A percentile compares a stretch with the other conserved stretches of the same genome.
Evolutionary conservation across 2,797 vertebrate species (phyloP).

Genomic region (Bothrops alternatus): DNA sequence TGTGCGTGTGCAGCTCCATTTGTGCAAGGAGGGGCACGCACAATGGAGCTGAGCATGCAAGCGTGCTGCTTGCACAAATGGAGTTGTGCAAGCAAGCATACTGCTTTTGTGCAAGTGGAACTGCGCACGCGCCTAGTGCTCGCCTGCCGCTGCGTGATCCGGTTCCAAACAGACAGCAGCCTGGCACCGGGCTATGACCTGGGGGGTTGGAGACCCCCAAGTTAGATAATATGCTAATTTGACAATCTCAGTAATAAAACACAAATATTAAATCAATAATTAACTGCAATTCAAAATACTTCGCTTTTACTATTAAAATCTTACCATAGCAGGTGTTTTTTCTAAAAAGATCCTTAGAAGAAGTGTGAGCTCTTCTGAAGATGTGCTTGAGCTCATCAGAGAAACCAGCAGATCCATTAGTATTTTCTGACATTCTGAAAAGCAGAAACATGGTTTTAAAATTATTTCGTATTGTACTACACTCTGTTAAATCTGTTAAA

Average conservation of each 20-base stretch:
- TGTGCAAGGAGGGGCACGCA: too few relatives aligned
- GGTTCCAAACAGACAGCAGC: neutral
- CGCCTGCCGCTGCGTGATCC: fast-evolving
- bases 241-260: neutral
- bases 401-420: constrained; percentile 90
- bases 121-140: neutral
- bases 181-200: neutral
- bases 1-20: too few relatives aligned
- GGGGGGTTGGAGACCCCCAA: neutral
- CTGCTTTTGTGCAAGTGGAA: too few relatives aligned
- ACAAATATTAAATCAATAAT: neutral
- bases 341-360: constrained; percentile 91
- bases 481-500: neutral
- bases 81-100: neutral
- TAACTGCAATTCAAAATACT: neutral
- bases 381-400: constrained; percentile 88
- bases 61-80: neutral
- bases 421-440: constrained; percentile 84
- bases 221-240: neutral
- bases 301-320: constrained; percentile 51
- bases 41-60: neutral
- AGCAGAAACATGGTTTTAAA: constrained; percentile 11
- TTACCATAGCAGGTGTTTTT: constrained; percentile 89
- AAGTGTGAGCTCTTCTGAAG: constrained; percentile 88
- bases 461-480: neutral